Percentiles rank a stretch among this genome's conserved stretches.
Conservation (phyloP, 2,888 invertebrate species). For the Leptogaster cylindrica region DNA sequence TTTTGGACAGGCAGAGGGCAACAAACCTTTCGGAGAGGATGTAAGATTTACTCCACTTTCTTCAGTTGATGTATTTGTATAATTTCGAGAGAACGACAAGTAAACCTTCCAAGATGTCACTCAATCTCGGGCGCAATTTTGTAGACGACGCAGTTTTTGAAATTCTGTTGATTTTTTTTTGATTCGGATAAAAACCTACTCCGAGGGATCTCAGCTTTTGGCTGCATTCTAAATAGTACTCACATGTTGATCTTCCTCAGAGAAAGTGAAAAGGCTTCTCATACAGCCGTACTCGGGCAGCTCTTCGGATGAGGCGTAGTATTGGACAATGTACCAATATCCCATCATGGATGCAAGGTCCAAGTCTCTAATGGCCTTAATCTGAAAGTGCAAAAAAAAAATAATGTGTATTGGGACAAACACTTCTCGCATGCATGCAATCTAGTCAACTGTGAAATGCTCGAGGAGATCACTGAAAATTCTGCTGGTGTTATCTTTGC, state of each 20-base stretch:
- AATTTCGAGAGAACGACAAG: too few relatives aligned
- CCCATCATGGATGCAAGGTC: slow-evolving; percentile 81
- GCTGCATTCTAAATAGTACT: slow-evolving; percentile 51
- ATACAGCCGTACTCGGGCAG: slow-evolving; percentile 85
- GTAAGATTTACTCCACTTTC: slow-evolving; percentile 41
- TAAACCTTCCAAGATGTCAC: too few relatives aligned
- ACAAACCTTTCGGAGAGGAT: slow-evolving; percentile 10
- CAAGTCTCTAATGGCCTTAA: slow-evolving; percentile 80
- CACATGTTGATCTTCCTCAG: slow-evolving; percentile 59
- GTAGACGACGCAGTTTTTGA: too few relatives aligned
- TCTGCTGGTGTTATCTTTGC: neutral
- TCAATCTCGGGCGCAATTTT: too few relatives aligned
- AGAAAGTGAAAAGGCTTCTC: slow-evolving; percentile 67
- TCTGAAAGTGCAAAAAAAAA: slow-evolving; percentile 57
- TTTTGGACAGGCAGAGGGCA: slow-evolving; percentile 31
- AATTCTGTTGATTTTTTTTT: too few relatives aligned
- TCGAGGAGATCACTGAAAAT: too few relatives aligned
- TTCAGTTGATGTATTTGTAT: too few relatives aligned
- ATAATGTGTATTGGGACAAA: neutral
- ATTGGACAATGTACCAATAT: slow-evolving; percentile 84
- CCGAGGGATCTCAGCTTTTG: too few relatives aligned
- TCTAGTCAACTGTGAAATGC: too few relatives aligned
- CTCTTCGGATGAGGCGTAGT: slow-evolving; percentile 89
- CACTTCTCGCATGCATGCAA: neutral
- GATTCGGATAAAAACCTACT: too few relatives aligned